phyloP scores from a whole-genome alignment of 2,797 vertebrate species.

The Acanthopagrus latus region DNA sequence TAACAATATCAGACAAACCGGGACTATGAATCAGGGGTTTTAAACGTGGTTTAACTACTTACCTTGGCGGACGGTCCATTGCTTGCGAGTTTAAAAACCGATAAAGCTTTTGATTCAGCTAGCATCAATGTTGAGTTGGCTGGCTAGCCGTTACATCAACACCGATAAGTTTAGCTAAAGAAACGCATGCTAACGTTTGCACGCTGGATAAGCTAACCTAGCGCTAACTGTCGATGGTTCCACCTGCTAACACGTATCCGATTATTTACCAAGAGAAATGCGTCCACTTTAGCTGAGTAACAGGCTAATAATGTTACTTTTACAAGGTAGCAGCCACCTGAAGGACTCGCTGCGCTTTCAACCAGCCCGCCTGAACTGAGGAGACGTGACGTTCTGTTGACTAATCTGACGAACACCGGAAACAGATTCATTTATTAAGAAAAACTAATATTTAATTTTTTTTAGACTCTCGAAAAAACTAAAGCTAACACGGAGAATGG shows the following conservation, averaged over 20 bases:
- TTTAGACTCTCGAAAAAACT: not conserved
- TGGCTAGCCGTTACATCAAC: not conserved
- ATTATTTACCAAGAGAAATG: rapidly evolving
- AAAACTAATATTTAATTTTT: not conserved
- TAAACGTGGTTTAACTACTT: constrained; percentile 13
- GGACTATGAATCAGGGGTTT: rapidly evolving
- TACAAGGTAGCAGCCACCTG: not conserved
- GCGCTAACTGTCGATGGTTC: not conserved
- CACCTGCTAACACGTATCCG: not conserved
- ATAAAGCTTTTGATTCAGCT: not conserved
- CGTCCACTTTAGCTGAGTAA: rapidly evolving
- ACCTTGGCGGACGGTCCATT: constrained; percentile 85
- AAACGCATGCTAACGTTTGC: not conserved
- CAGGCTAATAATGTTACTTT: not conserved
- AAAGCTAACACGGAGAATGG: too few relatives aligned
- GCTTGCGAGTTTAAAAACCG: not conserved
- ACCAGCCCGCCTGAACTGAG: constrained; percentile 77
- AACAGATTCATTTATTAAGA: constrained; percentile 51
- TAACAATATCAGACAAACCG: not conserved
- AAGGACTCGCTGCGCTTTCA: constrained; percentile 6
- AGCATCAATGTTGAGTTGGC: not conserved
- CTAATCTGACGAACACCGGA: constrained; percentile 19
- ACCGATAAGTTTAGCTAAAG: not conserved
- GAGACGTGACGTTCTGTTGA: constrained; percentile 67
- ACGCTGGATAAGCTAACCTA: not conserved